A percentile compares a stretch with the other conserved stretches of the same genome.
phyloP scores from a whole-genome alignment of 2,888 invertebrate species.

The Apamea monoglypha region DNA sequence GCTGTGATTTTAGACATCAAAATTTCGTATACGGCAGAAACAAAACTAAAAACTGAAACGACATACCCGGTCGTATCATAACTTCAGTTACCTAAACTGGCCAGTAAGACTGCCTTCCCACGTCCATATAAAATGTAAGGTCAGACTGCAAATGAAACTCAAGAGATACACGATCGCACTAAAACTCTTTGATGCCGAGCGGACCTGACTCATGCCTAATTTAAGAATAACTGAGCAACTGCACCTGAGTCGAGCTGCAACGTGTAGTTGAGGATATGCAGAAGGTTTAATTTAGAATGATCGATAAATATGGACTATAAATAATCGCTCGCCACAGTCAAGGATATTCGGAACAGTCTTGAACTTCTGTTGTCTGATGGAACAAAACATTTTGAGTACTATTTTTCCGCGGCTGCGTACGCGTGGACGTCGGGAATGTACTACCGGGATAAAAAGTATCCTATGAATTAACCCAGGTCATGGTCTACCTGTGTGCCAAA shows the following conservation, averaged over 20 bases:
- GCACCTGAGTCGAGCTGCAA: conserved; percentile 58
- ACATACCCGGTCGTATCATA: conserved; percentile 11
- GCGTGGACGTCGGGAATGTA: not conserved
- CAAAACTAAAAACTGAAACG: conserved; percentile 20
- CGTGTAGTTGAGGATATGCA: not conserved
- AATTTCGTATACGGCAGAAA: not conserved
- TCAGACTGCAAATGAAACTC: conserved; percentile 46
- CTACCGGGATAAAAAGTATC: not conserved
- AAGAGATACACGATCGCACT: conserved; percentile 37
- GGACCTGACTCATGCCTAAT: conserved; percentile 58
- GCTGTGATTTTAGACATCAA: too few relatives aligned
- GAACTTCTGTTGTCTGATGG: not conserved
- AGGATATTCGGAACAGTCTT: not conserved
- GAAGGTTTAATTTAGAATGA: conserved; percentile 13
- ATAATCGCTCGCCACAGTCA: not conserved
- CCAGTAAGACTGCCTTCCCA: conserved; percentile 19
- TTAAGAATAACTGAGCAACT: conserved; percentile 54
- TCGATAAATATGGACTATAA: conserved; percentile 5
- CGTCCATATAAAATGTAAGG: conserved; percentile 44
- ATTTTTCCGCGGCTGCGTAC: not conserved
- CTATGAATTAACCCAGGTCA: not conserved
- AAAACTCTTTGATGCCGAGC: conserved; percentile 39
- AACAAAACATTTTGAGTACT: not conserved
- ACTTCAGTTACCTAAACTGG: conserved; percentile 37
- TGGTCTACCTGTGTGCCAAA: not conserved